Evolutionary conservation across 2,113 vertebrate genomes (phyloP).

Genomic region (Salvator merianae): DNA sequence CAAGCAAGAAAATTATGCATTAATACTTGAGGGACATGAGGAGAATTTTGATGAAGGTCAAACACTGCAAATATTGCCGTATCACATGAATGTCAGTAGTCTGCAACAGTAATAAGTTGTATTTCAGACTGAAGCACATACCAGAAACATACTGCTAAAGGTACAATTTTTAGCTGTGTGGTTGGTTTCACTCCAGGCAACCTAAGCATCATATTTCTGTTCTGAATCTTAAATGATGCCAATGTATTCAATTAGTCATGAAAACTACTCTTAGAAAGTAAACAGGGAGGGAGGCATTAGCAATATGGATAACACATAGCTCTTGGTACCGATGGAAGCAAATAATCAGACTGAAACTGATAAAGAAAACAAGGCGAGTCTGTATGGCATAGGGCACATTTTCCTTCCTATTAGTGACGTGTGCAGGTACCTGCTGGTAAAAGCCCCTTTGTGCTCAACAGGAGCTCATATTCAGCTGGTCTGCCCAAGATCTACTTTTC

Average conservation of each 20-base stretch:
- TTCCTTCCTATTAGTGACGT: constrained; percentile 62
- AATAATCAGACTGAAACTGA: constrained; percentile 75
- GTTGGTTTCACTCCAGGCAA: not conserved
- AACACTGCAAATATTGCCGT: not conserved
- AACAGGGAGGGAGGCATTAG: constrained; percentile 70
- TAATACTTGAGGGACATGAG: not conserved
- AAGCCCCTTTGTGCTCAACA: constrained; percentile 50
- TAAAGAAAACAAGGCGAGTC: constrained; percentile 66
- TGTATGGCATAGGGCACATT: constrained; percentile 35
- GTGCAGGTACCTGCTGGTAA: constrained; percentile 51
- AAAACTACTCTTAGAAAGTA: constrained; percentile 66
- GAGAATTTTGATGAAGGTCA: not conserved
- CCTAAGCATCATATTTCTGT: not conserved
- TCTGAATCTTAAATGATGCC: not conserved
- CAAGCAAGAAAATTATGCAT: not conserved
- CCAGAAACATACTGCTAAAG: not conserved
- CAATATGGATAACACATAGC: constrained; percentile 64
- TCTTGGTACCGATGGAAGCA: constrained; percentile 74
- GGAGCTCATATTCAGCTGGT: constrained; percentile 32
- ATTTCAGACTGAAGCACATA: not conserved
- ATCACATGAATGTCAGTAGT: not conserved
- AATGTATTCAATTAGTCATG: constrained; percentile 50
- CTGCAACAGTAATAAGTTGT: not conserved
- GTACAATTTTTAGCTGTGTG: not conserved
- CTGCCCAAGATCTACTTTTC: rapidly evolving